phyloP scores from a whole-genome alignment of 2,113 vertebrate genomes.

The Nothoprocta pentlandii region DNA sequence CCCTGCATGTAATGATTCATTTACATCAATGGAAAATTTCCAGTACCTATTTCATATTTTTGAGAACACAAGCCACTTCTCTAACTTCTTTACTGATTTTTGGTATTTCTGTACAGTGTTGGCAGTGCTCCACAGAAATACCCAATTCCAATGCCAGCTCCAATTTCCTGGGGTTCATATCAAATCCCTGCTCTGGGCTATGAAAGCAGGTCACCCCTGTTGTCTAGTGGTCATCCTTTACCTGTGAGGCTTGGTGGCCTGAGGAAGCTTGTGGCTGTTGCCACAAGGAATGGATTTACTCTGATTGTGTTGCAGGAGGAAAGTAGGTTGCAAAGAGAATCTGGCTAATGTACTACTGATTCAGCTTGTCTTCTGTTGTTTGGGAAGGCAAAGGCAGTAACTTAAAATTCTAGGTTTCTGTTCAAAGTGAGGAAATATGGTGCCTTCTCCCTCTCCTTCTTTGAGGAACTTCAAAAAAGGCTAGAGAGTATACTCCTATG shows the following conservation, averaged over 20 bases:
- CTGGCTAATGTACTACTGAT: neutral
- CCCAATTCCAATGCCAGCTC: neutral
- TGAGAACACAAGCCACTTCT: neutral
- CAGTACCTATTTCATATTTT: neutral
- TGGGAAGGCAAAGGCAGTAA: slow-evolving; percentile 23
- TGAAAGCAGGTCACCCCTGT: neutral
- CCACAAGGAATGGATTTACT: neutral
- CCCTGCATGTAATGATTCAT: neutral
- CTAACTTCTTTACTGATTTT: neutral
- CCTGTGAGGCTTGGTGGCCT: neutral
- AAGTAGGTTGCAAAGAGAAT: neutral
- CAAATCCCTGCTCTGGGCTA: neutral
- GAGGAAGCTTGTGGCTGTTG: neutral
- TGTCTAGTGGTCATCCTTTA: neutral
- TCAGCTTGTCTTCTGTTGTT: neutral
- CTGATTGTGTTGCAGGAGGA: neutral
- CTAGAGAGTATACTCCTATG: neutral
- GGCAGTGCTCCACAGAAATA: neutral
- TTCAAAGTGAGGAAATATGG: slow-evolving; percentile 4
- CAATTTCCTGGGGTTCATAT: neutral
- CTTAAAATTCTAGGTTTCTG: neutral
- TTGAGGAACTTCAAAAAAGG: neutral
- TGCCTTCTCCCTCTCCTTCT: neutral
- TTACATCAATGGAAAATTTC: slow-evolving; percentile 15
- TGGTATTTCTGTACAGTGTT: neutral